Conservation (phyloP, 2,113 vertebrate species). For the Microcebus tavaratra region DNA sequence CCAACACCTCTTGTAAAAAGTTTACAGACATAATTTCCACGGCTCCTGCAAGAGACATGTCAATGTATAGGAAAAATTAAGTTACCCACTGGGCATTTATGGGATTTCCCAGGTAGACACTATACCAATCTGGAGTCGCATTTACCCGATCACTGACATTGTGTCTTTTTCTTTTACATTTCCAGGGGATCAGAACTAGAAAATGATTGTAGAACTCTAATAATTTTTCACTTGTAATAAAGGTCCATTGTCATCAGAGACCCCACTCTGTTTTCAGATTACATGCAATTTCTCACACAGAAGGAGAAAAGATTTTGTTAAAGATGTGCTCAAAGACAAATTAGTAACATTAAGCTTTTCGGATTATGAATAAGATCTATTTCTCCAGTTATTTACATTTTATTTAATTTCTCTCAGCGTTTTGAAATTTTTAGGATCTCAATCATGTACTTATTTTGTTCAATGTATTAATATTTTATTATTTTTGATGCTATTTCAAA, state of each 20-base stretch:
- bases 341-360: background rate
- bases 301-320: background rate
- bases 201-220: background rate
- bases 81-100: background rate
- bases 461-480: background rate
- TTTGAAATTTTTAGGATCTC: background rate
- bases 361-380: background rate
- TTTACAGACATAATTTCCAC: background rate
- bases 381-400: background rate
- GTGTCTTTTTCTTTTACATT: background rate
- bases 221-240: background rate
- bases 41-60: background rate
- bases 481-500: slow-evolving; percentile 11
- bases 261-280: background rate
- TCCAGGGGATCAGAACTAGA: background rate
- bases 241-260: background rate
- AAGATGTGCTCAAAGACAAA: background rate
- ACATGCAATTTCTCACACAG: background rate
- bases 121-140: background rate
- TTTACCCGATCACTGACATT: background rate
- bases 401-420: background rate
- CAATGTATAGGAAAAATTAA: background rate
- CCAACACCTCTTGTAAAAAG: background rate
- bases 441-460: background rate
- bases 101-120: background rate